Evolutionary conservation across 2,113 vertebrate genomes (phyloP).

Genomic region (Cephalopterus ornatus): DNA sequence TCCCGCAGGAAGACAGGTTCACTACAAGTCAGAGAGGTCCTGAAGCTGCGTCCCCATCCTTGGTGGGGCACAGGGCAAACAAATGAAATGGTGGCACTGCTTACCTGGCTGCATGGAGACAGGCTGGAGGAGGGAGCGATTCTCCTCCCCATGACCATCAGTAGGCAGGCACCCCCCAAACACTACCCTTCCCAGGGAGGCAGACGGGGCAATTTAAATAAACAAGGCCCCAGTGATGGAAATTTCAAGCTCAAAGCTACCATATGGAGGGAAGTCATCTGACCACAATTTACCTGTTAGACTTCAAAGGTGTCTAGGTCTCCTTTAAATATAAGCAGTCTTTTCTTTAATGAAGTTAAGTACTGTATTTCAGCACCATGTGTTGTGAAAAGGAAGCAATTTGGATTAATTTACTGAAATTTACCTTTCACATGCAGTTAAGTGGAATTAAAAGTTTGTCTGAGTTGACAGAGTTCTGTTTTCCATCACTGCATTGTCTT

Average conservation of each 20-base stretch:
- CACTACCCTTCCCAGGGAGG: not conserved
- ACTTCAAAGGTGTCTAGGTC: conserved; percentile 54
- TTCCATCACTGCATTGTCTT: conserved; percentile 63
- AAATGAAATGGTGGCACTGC: not conserved
- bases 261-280: conserved; percentile 26
- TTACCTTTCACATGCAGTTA: conserved; percentile 72
- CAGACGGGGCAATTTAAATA: conserved; percentile 30
- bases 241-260: conserved; percentile 53
- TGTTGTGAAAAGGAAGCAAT: conserved; percentile 71
- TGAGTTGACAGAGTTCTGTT: conserved; percentile 56
- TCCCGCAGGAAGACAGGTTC: not conserved
- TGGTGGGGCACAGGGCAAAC: not conserved
- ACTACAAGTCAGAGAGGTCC: not conserved
- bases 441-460: conserved; percentile 49
- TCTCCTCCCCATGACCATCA: not conserved
- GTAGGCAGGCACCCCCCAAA: not conserved
- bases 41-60: not conserved
- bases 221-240: conserved; percentile 58
- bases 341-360: conserved; percentile 70
- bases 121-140: not conserved
- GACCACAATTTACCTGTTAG: conserved; percentile 64
- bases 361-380: conserved; percentile 63
- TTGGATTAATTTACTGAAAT: conserved; percentile 68
- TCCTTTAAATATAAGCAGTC: conserved; percentile 71
- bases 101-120: not conserved